Evolutionary conservation across 2,888 invertebrate species (phyloP).

Genomic region (Leptinotarsa tumamoca): DNA sequence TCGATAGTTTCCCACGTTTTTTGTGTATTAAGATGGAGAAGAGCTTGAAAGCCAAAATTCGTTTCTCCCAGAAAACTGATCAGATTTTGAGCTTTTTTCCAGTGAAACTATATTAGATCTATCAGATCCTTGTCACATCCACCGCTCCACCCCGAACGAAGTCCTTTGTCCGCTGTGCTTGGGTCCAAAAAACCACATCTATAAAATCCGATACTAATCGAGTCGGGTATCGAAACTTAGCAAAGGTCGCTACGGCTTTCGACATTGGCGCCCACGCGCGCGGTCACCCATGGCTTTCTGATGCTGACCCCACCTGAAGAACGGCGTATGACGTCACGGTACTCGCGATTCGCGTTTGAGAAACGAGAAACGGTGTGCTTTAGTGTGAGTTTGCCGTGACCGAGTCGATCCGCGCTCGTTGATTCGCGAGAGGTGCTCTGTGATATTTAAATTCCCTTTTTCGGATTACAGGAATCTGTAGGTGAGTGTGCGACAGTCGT

Average conservation of each 20-base stretch:
- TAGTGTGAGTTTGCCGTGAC: conserved; percentile 24
- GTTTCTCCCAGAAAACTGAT: no score
- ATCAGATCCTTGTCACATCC: no score
- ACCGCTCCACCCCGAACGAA: background rate
- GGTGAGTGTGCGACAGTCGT: conserved; percentile 19
- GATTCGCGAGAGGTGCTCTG: conserved; percentile 26
- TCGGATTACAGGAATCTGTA: conserved; percentile 26
- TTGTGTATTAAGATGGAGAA: no score
- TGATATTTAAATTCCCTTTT: conserved; percentile 19
- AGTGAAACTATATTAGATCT: no score
- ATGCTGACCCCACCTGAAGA: conserved; percentile 9
- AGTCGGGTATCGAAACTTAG: conserved; percentile 6
- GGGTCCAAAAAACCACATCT: background rate
- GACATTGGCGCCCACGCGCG: conserved; percentile 22
- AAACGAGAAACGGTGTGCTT: conserved; percentile 22
- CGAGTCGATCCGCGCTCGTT: conserved; percentile 8
- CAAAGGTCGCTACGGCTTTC: conserved; percentile 8
- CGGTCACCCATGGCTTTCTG: conserved; percentile 3
- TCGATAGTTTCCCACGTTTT: no score
- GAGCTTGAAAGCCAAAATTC: no score
- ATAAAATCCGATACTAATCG: background rate
- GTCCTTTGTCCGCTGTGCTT: no score
- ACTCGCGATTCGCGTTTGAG: conserved; percentile 21
- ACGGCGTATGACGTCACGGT: conserved; percentile 13
- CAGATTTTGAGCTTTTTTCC: no score